A percentile compares a stretch with the other conserved stretches of the same genome.
Conservation (phyloP, 2,888 invertebrate genomes). For the Drosophila stalkeri region DNA sequence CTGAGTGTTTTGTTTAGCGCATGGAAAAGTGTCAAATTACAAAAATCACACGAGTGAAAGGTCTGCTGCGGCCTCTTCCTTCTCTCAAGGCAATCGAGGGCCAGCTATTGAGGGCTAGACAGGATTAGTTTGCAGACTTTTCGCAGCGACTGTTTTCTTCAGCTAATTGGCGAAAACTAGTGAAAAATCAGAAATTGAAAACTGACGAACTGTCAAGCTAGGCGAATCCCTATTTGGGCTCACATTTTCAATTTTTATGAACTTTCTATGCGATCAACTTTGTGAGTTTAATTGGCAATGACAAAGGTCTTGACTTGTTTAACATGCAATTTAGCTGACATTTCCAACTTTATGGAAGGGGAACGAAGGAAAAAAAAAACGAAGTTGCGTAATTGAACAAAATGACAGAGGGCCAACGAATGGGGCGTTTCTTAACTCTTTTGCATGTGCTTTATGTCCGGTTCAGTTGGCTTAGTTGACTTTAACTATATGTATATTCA, state of each 20-base stretch:
- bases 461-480: constrained; percentile 26
- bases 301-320: constrained; percentile 70
- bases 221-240: not conserved
- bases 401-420: constrained; percentile 37
- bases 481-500: not conserved
- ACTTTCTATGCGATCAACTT: constrained; percentile 11
- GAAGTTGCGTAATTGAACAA: constrained; percentile 42
- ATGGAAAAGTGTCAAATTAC: constrained; percentile 78
- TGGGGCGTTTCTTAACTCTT: constrained; percentile 44
- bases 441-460: constrained; percentile 50
- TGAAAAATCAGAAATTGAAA: constrained; percentile 56
- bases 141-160: constrained; percentile 26
- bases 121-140: constrained; percentile 65
- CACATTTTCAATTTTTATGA: not conserved
- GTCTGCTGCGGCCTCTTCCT: not conserved
- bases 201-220: constrained; percentile 64
- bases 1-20: constrained; percentile 58
- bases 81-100: not conserved
- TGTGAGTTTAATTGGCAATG: constrained; percentile 69
- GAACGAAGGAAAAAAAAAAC: not conserved
- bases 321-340: constrained; percentile 44
- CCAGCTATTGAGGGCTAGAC: constrained; percentile 47
- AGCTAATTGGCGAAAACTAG: constrained; percentile 57
- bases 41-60: constrained; percentile 61
- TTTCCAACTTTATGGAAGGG: constrained; percentile 10